Conservation (phyloP, 2,888 invertebrate species). For the Amaurobius ferox region DNA sequence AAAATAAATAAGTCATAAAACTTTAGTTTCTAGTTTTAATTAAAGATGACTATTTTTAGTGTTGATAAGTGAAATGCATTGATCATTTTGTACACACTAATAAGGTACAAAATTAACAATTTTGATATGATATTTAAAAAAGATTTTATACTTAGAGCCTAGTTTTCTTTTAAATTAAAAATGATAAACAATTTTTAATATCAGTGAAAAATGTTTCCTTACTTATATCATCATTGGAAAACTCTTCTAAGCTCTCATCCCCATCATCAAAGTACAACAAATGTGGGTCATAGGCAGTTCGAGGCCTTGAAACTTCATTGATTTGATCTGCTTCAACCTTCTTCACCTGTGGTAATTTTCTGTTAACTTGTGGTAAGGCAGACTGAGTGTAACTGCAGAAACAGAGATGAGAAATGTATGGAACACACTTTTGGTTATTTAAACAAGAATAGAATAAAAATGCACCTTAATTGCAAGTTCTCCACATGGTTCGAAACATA, state of each 20-base stretch:
- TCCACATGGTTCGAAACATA: conserved; percentile 36
- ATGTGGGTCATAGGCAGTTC: conserved; percentile 39
- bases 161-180: no score
- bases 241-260: conserved; percentile 81
- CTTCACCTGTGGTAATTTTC: conserved; percentile 4
- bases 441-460: not conserved
- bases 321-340: conserved; percentile 39
- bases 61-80: no score
- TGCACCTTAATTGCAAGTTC: conserved; percentile 49
- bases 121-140: no score
- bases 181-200: no score
- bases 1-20: no score
- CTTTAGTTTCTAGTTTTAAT: no score
- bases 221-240: conserved; percentile 54
- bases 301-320: conserved; percentile 42
- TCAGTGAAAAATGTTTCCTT: no score
- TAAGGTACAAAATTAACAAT: no score
- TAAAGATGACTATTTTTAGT: no score
- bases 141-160: no score
- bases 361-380: not conserved
- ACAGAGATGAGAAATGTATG: not conserved
- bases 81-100: no score
- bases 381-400: not conserved
- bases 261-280: conserved; percentile 82
- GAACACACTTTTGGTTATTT: not conserved